Percentiles rank a stretch among this genome's conserved stretches.
Evolutionary conservation across 2,888 invertebrate genomes (phyloP).

Genomic region (Drosophila subquinaria): DNA sequence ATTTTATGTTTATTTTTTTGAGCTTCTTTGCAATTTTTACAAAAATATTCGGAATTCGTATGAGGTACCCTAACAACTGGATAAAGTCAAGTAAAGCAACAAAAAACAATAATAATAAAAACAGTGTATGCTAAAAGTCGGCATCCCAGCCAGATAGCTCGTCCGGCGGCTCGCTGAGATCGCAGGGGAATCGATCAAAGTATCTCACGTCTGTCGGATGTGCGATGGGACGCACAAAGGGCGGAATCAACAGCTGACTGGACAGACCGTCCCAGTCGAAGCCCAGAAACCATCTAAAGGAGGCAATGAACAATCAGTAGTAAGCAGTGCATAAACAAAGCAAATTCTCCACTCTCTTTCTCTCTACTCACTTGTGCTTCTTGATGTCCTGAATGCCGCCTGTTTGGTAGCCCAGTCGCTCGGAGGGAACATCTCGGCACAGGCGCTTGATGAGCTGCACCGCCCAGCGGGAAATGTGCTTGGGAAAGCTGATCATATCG

Average conservation of each 20-base stretch:
- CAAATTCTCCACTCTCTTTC: neutral
- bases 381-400: conserved; percentile 95
- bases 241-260: conserved; percentile 90
- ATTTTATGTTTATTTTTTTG: neutral
- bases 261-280: conserved; percentile 96
- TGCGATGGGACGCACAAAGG: conserved; percentile 89
- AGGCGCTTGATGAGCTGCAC: conserved; percentile 93
- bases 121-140: conserved; percentile 83
- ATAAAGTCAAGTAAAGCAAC: conserved; percentile 5
- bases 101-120: neutral
- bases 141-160: conserved; percentile 96
- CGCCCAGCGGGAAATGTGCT: conserved; percentile 92
- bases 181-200: conserved; percentile 95
- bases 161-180: conserved; percentile 92
- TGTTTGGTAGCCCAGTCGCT: conserved; percentile 95
- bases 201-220: conserved; percentile 92
- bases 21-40: neutral
- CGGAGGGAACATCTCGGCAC: conserved; percentile 93
- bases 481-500: conserved; percentile 94
- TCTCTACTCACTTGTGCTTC: conserved; percentile 89
- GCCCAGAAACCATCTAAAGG: conserved; percentile 93
- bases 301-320: neutral
- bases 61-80: conserved; percentile 9
- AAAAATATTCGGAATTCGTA: conserved; percentile 2
- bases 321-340: neutral